These are phyloP conservation scores for Coenonympha arcania DNA, from an alignment of 2,888 invertebrate species.

Conservation along the genomic window DNA sequence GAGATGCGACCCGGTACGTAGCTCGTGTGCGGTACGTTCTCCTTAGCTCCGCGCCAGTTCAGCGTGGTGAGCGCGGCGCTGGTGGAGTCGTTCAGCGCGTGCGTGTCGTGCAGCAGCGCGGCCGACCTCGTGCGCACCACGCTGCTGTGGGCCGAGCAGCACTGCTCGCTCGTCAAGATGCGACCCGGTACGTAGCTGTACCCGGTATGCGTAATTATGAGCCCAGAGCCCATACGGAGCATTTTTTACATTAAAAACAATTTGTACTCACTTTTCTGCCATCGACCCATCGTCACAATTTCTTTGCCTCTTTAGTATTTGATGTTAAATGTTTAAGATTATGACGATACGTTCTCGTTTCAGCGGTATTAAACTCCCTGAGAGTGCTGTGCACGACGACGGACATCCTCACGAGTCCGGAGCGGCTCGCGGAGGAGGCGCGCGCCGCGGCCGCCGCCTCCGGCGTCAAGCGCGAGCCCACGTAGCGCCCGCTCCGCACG, in stretches of 20 bases:
- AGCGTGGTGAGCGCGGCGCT: constrained; percentile 92
- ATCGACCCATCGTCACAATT: too few species aligned
- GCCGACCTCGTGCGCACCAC: constrained; percentile 93
- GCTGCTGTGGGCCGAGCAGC: constrained; percentile 95
- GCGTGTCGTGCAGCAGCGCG: constrained; percentile 89
- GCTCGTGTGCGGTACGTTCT: neutral
- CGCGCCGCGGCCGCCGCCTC: constrained; percentile 78
- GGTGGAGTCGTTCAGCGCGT: constrained; percentile 91
- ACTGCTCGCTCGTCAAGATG: constrained; percentile 94
- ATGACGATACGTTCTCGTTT: neutral
- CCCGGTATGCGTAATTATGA: too few species aligned
- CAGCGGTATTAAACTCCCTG: constrained; percentile 93
- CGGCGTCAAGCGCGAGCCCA: constrained; percentile 60
- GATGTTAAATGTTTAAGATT: too few species aligned
- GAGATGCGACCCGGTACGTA: constrained; percentile 90
- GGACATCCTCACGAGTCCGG: constrained; percentile 92
- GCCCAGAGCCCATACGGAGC: too few species aligned
- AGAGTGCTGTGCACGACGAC: constrained; percentile 93
- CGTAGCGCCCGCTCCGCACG: constrained; percentile 35
- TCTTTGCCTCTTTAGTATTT: too few species aligned
- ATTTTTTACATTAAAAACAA: too few species aligned
- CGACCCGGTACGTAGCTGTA: constrained; percentile 87
- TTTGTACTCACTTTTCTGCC: too few species aligned
- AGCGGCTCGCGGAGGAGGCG: constrained; percentile 91
- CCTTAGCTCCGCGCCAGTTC: constrained; percentile 76